Base-by-base conservation (phyloP, 2,113 vertebrate species). In the Chlamydotis undulata region DNA sequence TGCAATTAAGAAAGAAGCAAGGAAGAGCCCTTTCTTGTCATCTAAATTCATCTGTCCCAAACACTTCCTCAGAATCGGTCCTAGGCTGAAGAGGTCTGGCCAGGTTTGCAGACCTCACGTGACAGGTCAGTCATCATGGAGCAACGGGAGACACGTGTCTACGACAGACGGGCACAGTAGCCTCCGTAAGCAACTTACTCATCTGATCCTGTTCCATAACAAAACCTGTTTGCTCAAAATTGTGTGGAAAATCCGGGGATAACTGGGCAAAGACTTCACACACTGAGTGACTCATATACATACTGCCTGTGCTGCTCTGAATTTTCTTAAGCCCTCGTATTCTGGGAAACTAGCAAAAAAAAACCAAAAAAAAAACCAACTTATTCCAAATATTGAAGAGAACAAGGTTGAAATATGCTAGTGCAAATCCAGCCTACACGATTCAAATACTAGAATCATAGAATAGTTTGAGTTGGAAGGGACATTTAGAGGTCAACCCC, bases 101-200 rank as follows among this genome's bases (percentile, higher is more conserved):
- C n/a, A 35, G n/a, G 43, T 77, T 19, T 92, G 55, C 31, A 75
- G 85, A 50, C 10, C n/a, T 59, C 74, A 31, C 0, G 0, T 1
- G 52, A 29, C 0, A 0, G 28, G 12, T 57, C 71, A 39, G 37
- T 39, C 65, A 33, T 9, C 49, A 17, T 0, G 9, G 76, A 81
- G 60, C 64, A 77, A 49, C 3, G 8, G 39, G 37, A 83, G n/a
- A 61, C 17, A 50, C 1, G 0, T 50, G 31, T 18, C 57, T 69
- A 12, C 0, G 1, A 10, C 53, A 53, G 68, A 52, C 2, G 0
- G 53, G 50, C 52, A 78, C 64, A 57, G 50, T 8, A 59, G 57
- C 17, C 33, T 67, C 83, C 1, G 0, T 9, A 45, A 71, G 49
- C 59, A 57, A 9, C 71, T 91, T 73, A 93, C 57, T 95, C 87